Evolutionary conservation across 2,888 invertebrate genomes (phyloP).

Genomic region (Hyposoter didymator): DNA sequence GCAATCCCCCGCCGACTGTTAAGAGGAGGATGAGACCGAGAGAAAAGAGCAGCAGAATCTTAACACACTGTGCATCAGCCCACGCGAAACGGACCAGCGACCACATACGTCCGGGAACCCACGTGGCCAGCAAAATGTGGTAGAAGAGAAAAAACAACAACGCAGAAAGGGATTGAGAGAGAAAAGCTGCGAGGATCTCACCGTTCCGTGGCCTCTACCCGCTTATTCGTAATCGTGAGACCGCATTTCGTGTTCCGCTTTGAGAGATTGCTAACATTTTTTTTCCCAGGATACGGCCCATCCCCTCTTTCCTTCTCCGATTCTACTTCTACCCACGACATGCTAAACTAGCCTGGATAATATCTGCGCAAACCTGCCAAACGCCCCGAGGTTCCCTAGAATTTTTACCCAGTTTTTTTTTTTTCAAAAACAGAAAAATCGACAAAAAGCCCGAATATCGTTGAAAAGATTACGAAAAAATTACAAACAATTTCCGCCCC

Average conservation of each 20-base stretch:
- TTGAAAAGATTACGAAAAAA: no score
- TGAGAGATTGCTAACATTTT: slow-evolving; percentile 67
- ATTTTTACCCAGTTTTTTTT: background rate
- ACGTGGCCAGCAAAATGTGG: slow-evolving; percentile 66
- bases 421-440: no score
- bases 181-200: slow-evolving; percentile 62
- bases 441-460: no score
- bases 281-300: slow-evolving; percentile 67
- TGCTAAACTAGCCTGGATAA: slow-evolving; percentile 49
- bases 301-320: slow-evolving; percentile 48
- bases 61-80: slow-evolving; percentile 67
- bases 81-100: slow-evolving; percentile 70
- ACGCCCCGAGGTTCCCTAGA: slow-evolving; percentile 14
- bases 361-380: slow-evolving; percentile 45
- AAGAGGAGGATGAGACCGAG: slow-evolving; percentile 67
- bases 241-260: slow-evolving; percentile 71
- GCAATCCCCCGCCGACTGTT: slow-evolving; percentile 47
- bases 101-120: slow-evolving; percentile 74
- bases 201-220: slow-evolving; percentile 63
- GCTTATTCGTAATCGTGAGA: slow-evolving; percentile 69
- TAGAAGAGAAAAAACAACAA: slow-evolving; percentile 30
- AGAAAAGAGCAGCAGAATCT: slow-evolving; percentile 32
- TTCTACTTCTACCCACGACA: slow-evolving; percentile 60
- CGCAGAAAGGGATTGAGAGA: slow-evolving; percentile 35
- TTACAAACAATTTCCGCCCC: no score